Conservation (phyloP, 2,888 invertebrate species). For the Athalia cordata region DNA sequence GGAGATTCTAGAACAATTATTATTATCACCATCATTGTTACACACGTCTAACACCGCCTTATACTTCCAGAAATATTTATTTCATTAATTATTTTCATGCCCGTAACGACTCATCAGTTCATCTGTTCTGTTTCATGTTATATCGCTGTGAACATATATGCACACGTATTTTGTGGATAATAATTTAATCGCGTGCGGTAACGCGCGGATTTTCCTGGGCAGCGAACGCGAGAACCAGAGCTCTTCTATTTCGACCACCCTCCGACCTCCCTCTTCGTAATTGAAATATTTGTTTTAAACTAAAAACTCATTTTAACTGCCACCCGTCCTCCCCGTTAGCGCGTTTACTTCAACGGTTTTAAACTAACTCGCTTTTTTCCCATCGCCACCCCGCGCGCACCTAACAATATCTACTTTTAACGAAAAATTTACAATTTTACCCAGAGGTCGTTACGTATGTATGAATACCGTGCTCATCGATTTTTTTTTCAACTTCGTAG, state of each 20-base stretch:
- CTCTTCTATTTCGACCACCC: not conserved
- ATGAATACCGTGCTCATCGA: not conserved
- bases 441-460: too few species aligned
- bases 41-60: too few species aligned
- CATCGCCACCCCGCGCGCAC: not conserved
- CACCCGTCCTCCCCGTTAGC: not conserved
- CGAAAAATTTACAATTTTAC: not conserved
- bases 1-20: too few species aligned
- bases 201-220: too few species aligned
- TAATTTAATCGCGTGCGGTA: too few species aligned
- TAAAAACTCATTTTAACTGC: conserved; percentile 24
- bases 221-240: not conserved
- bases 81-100: too few species aligned
- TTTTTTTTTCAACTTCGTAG: not conserved
- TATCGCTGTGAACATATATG: too few species aligned
- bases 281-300: conserved; percentile 30
- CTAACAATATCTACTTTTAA: not conserved
- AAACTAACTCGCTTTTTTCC: not conserved
- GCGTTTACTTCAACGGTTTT: not conserved
- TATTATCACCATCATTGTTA: too few species aligned
- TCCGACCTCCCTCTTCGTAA: not conserved
- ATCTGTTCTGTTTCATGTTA: too few species aligned
- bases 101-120: too few species aligned
- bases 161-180: too few species aligned
- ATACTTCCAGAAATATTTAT: too few species aligned